phyloP scores from a whole-genome alignment of 2,797 vertebrate genomes.

The Anomalospiza imberbis region DNA sequence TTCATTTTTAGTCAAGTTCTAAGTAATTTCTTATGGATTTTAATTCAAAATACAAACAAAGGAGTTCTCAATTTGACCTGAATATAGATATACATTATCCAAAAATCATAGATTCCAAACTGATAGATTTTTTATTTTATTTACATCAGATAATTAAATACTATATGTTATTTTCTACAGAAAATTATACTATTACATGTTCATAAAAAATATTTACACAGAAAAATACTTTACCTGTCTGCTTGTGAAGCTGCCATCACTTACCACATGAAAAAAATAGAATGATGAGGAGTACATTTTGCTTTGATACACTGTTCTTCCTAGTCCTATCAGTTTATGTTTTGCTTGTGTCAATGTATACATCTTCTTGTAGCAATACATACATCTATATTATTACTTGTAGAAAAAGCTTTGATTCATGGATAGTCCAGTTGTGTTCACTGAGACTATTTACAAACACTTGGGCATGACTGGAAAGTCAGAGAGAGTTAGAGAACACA shows the following conservation, averaged over 20 bases:
- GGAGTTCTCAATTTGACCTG: not conserved
- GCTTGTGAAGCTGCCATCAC: not conserved
- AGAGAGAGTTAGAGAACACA: not conserved
- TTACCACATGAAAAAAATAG: constrained; percentile 47
- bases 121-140: not conserved
- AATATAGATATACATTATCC: not conserved
- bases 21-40: not conserved
- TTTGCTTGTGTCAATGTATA: not conserved
- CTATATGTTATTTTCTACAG: not conserved
- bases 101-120: not conserved
- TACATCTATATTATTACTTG: not conserved
- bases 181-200: not conserved
- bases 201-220: not conserved
- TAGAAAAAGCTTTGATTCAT: not conserved
- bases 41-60: not conserved
- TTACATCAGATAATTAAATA: not conserved
- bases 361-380: not conserved
- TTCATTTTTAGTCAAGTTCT: not conserved
- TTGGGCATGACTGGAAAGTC: not conserved
- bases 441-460: not conserved
- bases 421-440: not conserved
- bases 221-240: not conserved
- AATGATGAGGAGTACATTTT: not conserved
- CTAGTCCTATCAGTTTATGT: not conserved
- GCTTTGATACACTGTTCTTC: not conserved